Evolutionary conservation across 2,113 vertebrate genomes (phyloP), one percentile per base, ranked within the genome.

Genomic region (Gymnobelideus leadbeateri): DNA sequence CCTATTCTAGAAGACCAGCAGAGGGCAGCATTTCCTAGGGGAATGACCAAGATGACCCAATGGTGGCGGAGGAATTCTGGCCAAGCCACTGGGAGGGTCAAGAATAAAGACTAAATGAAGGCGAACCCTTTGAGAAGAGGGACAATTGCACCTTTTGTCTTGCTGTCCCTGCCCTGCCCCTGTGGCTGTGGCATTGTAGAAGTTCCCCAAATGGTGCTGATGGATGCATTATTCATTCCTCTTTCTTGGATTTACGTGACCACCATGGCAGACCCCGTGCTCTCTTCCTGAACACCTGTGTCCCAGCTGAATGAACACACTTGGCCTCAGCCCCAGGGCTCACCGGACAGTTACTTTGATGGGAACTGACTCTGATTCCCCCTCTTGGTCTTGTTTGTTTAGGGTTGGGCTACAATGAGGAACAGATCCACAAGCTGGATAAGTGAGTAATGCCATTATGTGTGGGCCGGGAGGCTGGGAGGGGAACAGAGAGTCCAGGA

Each of bases 371-470:
- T 14, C 52, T 49, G 2, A 77, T 37, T 37, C 91, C 55, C 26
- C 9, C 4, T n/a, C 49, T 24, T 51, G 90, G 2, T 51, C 92
- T 95, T 94, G 84, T 98, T 96, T 95, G 95, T 93, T 94, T 97
- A 99, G 99, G 99, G 94, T 98, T 99, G 94, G 21, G 97, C 90
- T 99, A 99, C 98, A 99, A 99, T 0, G 99, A 99, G 53, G 99
- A 99, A 8, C 99, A 99, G 96, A 99, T 99, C 51, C 99, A 99
- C 98, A 99, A 99, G 94, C 99, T 99, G 98, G 99, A 99, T 95
- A 99, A 99, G 99, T 99, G 97, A 99, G 99, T 99, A 24, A 46
- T 55, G 93, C 12, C 2, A 10, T 55, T 57, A 8, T 7, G 0
- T 5, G n/a, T 57, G 50, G 95, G 43, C 0, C 16, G 26, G 91